phyloP scores from a whole-genome alignment of 2,888 invertebrate species.

The Baccha elongata region DNA sequence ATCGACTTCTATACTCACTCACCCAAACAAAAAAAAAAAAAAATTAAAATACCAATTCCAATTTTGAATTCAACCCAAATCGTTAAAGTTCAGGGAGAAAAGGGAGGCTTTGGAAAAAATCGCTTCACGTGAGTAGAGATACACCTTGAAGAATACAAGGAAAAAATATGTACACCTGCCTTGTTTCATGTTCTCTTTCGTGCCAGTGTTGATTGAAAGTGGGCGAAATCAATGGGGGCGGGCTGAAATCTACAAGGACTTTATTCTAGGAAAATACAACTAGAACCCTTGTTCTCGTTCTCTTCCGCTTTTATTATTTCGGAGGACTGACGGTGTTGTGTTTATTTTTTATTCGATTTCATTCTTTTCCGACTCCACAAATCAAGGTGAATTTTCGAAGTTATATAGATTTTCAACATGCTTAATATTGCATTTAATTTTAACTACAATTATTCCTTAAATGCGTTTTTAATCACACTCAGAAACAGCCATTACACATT shows the following conservation, averaged over 20 bases:
- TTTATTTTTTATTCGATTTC: conserved; percentile 8
- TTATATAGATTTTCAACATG: no score
- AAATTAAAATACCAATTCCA: conserved; percentile 46
- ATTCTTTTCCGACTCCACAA: conserved; percentile 1
- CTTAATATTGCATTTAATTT: no score
- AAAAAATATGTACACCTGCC: conserved; percentile 21
- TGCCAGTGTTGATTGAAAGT: conserved; percentile 67
- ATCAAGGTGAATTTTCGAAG: conserved; percentile 4
- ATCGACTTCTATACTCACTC: conserved; percentile 4
- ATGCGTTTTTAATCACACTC: no score
- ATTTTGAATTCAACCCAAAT: conserved; percentile 66
- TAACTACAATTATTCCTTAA: no score
- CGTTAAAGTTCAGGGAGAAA: conserved; percentile 31
- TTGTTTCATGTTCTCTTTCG: conserved; percentile 45
- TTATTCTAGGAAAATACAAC: conserved; percentile 41
- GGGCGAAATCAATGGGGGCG: conserved; percentile 56
- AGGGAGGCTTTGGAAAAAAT: conserved; percentile 18
- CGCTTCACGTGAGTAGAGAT: conserved; percentile 52
- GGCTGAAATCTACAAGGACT: conserved; percentile 31
- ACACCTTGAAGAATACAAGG: conserved; percentile 43
- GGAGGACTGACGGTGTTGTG: conserved; percentile 48
- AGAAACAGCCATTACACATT: no score
- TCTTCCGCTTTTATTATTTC: conserved; percentile 50
- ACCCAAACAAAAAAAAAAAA: background rate
- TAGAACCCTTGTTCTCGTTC: conserved; percentile 46